Evolutionary conservation across 2,888 invertebrate species (phyloP).

Genomic region (Athetis lepigone): DNA sequence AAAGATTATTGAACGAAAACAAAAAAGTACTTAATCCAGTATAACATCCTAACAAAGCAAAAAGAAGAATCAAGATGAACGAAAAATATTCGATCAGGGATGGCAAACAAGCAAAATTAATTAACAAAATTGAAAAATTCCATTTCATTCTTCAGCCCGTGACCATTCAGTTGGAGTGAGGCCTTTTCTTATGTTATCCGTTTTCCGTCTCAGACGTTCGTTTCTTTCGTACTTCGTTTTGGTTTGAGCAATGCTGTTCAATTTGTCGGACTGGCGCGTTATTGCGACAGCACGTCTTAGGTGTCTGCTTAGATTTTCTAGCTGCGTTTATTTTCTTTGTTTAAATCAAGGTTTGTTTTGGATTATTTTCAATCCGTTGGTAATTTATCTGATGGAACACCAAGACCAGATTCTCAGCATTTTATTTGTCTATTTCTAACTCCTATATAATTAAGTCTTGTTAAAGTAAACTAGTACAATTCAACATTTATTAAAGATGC

Average conservation of each 20-base stretch:
- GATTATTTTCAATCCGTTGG: no score
- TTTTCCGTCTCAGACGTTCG: conserved; percentile 19
- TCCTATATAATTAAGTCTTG: no score
- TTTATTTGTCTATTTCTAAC: no score
- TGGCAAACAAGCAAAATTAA: conserved; percentile 53
- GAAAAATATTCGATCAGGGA: conserved; percentile 38
- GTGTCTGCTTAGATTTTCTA: conserved; percentile 7
- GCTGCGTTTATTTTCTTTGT: no score
- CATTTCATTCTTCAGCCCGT: conserved; percentile 44
- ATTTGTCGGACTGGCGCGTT: conserved; percentile 25
- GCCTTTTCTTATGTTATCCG: conserved; percentile 30
- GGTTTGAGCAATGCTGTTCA: conserved; percentile 33
- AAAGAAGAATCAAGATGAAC: conserved; percentile 37
- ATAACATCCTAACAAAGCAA: conserved; percentile 22
- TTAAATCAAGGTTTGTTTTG: no score
- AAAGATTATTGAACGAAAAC: not conserved
- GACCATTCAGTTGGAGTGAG: conserved; percentile 35
- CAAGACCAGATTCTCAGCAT: no score
- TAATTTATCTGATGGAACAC: no score
- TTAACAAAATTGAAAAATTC: conserved; percentile 58
- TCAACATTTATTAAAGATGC: no score
- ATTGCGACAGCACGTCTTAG: conserved; percentile 30
- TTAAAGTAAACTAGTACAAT: no score
- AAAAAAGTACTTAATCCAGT: conserved; percentile 14
- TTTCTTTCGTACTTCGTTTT: conserved; percentile 17